phyloP scores from a whole-genome alignment of 2,113 vertebrate species.

The Apistogramma diplotaenia region DNA sequence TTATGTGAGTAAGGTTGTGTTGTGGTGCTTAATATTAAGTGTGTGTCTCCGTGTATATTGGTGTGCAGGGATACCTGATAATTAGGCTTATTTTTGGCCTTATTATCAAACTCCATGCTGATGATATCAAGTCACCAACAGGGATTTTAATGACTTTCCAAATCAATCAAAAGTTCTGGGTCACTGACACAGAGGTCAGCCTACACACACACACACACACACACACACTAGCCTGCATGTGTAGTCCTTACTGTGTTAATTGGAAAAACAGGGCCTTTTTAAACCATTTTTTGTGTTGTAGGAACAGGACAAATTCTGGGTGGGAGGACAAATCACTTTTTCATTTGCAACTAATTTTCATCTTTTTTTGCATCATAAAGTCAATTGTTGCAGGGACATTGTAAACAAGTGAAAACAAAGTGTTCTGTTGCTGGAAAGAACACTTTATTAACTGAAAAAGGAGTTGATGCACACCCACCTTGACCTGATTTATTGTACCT shows the following conservation, averaged over 20 bases:
- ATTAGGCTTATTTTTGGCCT: slow-evolving; percentile 40
- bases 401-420: neutral
- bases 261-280: neutral
- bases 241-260: neutral
- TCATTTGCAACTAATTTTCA: neutral
- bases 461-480: neutral
- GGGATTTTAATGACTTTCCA: slow-evolving; percentile 56
- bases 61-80: slow-evolving; percentile 27
- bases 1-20: neutral
- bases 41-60: neutral
- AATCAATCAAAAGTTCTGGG: slow-evolving; percentile 51
- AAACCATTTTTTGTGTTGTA: neutral
- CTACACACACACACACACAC: neutral
- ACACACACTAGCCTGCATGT: neutral
- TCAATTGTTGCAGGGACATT: accelerated
- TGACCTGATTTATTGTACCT: neutral
- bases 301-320: neutral
- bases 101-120: slow-evolving; percentile 26
- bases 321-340: neutral
- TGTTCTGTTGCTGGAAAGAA: neutral
- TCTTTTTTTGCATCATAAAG: neutral
- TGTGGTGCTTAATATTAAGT: slow-evolving; percentile 6
- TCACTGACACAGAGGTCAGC: slow-evolving; percentile 37
- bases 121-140: slow-evolving; percentile 5
- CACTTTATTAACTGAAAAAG: neutral